Percentiles rank a stretch among this genome's conserved stretches.
Conservation (phyloP, 2,888 invertebrate species). For the Gari tellinella region DNA sequence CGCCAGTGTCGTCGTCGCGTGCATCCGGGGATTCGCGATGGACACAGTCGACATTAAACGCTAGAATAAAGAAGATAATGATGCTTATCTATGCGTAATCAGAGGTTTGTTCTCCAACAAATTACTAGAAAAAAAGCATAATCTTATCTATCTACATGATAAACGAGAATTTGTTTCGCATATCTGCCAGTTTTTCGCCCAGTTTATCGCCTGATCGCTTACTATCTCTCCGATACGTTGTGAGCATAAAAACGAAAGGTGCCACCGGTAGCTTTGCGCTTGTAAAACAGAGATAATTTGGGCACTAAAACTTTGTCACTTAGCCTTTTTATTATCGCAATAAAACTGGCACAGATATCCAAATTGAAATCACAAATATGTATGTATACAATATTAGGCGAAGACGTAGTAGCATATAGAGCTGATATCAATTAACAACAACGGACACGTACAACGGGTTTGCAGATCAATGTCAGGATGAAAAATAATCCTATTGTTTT, state of each 20-base stretch:
- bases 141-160: constrained; percentile 58
- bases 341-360: no score
- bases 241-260: constrained; percentile 42
- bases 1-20: constrained; percentile 49
- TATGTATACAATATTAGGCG: no score
- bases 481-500: no score
- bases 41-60: constrained; percentile 49
- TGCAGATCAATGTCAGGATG: no score
- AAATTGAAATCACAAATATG: no score
- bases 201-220: constrained; percentile 48
- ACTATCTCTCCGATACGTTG: constrained; percentile 33
- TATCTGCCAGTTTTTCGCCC: constrained; percentile 44
- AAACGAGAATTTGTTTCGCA: constrained; percentile 41
- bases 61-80: constrained; percentile 49
- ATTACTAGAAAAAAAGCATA: constrained; percentile 52
- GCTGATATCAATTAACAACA: no score
- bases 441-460: no score
- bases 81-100: constrained; percentile 45
- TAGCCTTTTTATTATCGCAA: no score
- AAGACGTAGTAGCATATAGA: no score
- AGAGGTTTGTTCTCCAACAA: constrained; percentile 57
- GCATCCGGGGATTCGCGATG: constrained; percentile 37
- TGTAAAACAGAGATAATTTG: no score
- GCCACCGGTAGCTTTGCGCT: constrained; percentile 13
- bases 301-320: no score